Conservation (phyloP, 2,797 vertebrate species). For the Betta splendens region DNA sequence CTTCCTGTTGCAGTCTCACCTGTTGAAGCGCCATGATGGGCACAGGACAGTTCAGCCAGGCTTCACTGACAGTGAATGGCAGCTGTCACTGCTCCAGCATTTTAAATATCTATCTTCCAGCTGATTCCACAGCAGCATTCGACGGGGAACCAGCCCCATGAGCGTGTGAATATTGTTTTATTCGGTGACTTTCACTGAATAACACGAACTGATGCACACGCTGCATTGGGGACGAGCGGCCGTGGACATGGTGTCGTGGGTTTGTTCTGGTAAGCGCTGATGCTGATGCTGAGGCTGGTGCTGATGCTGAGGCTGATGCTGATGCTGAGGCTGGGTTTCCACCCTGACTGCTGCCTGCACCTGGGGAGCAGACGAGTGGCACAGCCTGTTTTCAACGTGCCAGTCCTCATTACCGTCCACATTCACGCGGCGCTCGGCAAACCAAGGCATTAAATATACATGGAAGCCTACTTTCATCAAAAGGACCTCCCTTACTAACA, state of each 20-base stretch:
- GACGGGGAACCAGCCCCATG: no score
- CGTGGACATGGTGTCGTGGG: conserved; percentile 32
- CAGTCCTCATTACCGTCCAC: conserved; percentile 79
- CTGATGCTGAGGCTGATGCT: conserved; percentile 41
- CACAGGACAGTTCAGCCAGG: no score
- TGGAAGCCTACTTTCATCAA: conserved; percentile 79
- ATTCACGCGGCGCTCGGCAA: conserved; percentile 70
- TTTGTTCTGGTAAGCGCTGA: conserved; percentile 57
- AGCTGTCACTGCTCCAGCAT: no score
- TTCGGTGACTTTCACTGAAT: conserved; percentile 12
- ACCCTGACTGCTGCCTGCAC: conserved; percentile 51
- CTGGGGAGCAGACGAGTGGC: conserved; percentile 72
- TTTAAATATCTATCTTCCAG: no score
- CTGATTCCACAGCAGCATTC: no score
- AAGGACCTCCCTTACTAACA: conserved; percentile 62
- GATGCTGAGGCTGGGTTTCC: conserved; percentile 51
- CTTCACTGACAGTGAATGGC: no score
- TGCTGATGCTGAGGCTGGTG: conserved; percentile 46
- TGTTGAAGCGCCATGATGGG: no score
- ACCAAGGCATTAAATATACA: conserved; percentile 81
- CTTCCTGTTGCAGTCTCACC: no score
- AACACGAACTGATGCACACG: conserved; percentile 6
- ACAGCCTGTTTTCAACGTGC: conserved; percentile 72
- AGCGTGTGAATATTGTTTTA: no score
- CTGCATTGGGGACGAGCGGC: conserved; percentile 4